A percentile compares a stretch with the other conserved stretches of the same genome.
phyloP scores from a whole-genome alignment of 1,140 invertebrate genomes.

The Zaprionus africanus region DNA sequence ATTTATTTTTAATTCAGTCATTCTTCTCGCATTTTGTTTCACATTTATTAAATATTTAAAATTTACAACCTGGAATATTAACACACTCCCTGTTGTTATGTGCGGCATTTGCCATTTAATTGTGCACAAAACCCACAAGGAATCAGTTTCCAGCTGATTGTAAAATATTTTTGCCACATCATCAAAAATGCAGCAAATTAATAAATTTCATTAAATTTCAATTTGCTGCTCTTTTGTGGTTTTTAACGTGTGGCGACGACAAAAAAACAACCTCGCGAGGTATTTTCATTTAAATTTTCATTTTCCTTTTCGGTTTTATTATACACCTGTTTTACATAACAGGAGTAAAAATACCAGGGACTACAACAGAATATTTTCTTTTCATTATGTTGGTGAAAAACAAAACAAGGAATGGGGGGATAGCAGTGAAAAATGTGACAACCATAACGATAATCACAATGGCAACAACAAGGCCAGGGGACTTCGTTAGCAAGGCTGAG shows the following conservation, averaged over 20 bases:
- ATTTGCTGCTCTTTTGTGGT: slow-evolving; percentile 52
- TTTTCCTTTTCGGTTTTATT: slow-evolving; percentile 31
- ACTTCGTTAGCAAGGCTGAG: slow-evolving; percentile 9
- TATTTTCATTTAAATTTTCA: slow-evolving; percentile 31
- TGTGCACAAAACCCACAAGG: slow-evolving; percentile 20
- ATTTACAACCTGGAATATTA: not conserved
- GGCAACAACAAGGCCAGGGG: slow-evolving; percentile 12
- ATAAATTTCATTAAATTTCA: slow-evolving; percentile 67
- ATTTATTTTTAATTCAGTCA: no score
- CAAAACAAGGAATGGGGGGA: not conserved
- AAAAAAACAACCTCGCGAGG: slow-evolving; percentile 38
- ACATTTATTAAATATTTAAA: not conserved
- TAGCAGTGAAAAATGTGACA: not conserved
- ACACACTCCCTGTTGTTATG: not conserved
- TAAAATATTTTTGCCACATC: slow-evolving; percentile 30
- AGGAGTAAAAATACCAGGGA: slow-evolving; percentile 42
- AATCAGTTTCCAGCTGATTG: slow-evolving; percentile 29
- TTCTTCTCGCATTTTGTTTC: not conserved
- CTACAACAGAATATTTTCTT: slow-evolving; percentile 64
- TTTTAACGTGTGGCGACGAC: slow-evolving; percentile 12
- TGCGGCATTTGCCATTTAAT: slow-evolving; percentile 4
- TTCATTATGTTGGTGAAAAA: slow-evolving; percentile 46
- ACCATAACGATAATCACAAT: slow-evolving; percentile 49
- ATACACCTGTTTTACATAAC: slow-evolving; percentile 40
- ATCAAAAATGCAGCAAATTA: slow-evolving; percentile 66